Percentiles rank a stretch among this genome's conserved stretches.
Conservation (phyloP, 2,797 vertebrate species). For the Crenuchus spilurus region DNA sequence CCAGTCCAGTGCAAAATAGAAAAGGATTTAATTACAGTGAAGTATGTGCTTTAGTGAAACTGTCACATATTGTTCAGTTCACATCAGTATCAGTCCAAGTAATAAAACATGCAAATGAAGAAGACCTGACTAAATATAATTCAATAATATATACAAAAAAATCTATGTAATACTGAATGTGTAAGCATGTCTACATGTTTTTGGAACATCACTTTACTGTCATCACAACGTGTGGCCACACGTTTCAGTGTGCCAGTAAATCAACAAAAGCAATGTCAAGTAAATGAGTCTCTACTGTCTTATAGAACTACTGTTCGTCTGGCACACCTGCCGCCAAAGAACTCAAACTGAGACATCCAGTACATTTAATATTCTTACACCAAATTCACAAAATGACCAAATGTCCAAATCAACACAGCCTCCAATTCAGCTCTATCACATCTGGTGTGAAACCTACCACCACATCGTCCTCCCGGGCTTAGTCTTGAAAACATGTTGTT, state of each 20-base stretch:
- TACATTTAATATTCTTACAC: too few relatives aligned
- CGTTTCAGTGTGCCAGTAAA: background rate
- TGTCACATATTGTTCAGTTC: background rate
- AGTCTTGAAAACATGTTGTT: too few relatives aligned
- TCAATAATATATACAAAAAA: too few relatives aligned
- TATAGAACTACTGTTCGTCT: background rate
- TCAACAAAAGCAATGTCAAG: background rate
- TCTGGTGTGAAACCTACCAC: too few relatives aligned
- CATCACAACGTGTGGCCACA: background rate
- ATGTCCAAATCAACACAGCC: too few relatives aligned
- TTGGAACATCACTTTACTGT: background rate
- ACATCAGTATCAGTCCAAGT: slow-evolving; percentile 8
- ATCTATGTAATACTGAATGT: background rate
- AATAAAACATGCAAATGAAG: background rate
- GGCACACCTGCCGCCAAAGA: background rate
- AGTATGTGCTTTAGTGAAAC: slow-evolving; percentile 23
- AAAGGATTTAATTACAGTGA: slow-evolving; percentile 7
- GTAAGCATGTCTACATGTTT: background rate
- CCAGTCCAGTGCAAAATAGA: background rate
- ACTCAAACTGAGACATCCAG: too few relatives aligned
- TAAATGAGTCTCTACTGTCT: background rate
- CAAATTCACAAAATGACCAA: too few relatives aligned
- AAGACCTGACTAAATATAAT: background rate
- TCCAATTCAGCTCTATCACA: too few relatives aligned
- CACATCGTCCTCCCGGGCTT: too few relatives aligned